Evolutionary conservation across 2,113 vertebrate species (phyloP).

Genomic region (Vulpes vulpes): DNA sequence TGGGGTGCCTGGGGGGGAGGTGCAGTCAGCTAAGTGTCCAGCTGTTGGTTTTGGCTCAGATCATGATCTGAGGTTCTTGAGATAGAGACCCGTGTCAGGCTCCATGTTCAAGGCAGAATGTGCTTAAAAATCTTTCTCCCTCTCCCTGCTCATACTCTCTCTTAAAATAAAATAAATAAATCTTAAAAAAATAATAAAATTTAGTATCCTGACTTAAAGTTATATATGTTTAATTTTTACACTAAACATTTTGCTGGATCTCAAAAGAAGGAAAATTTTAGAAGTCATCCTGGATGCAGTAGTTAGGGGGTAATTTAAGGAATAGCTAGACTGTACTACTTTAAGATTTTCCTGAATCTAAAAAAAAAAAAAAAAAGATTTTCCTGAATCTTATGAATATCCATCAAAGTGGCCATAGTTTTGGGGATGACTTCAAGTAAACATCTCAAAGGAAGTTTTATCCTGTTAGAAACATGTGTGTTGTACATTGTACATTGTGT

Average conservation of each 20-base stretch:
- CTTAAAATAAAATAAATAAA: neutral
- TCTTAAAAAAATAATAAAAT: neutral
- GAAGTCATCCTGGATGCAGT: neutral
- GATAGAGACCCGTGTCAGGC: neutral
- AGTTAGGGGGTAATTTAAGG: neutral
- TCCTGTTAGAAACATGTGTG: neutral
- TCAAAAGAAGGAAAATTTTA: neutral
- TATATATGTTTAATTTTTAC: conserved; percentile 42
- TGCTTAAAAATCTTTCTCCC: neutral
- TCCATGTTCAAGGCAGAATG: neutral
- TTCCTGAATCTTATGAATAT: neutral
- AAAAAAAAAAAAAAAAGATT: neutral
- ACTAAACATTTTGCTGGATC: neutral
- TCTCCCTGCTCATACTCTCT: neutral
- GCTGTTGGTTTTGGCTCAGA: neutral
- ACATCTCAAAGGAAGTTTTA: neutral
- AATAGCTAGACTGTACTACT: neutral
- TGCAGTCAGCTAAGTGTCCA: neutral
- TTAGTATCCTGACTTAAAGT: conserved; percentile 25
- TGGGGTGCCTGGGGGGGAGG: neutral
- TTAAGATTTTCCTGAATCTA: neutral
- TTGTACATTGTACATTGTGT: neutral
- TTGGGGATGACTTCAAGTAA: neutral
- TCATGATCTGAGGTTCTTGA: neutral
- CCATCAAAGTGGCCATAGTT: neutral